A percentile compares a stretch with the other conserved stretches of the same genome.
Conservation (phyloP, 1,140 invertebrate species). For the Drosophila nikananu region DNA sequence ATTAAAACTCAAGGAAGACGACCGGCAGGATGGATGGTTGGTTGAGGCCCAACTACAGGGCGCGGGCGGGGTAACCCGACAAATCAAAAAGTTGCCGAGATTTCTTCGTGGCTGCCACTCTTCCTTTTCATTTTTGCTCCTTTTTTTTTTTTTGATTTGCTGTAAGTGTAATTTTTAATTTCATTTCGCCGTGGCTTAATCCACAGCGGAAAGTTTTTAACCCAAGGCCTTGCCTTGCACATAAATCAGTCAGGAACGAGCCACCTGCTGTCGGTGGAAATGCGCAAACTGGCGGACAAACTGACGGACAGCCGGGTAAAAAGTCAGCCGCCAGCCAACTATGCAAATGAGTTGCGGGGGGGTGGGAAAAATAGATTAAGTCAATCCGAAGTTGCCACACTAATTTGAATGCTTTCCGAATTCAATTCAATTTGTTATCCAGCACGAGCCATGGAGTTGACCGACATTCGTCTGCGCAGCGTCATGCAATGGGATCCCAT, state of each 20-base stretch:
- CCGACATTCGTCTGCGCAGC: slow-evolving; percentile 2
- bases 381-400: slow-evolving; percentile 32
- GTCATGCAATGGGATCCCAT: not conserved
- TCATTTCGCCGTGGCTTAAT: slow-evolving; percentile 37
- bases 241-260: slow-evolving; percentile 42
- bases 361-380: slow-evolving; percentile 8
- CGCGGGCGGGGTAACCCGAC: slow-evolving; percentile 22
- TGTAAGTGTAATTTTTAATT: slow-evolving; percentile 49
- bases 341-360: slow-evolving; percentile 4
- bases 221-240: slow-evolving; percentile 30
- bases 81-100: slow-evolving; percentile 61
- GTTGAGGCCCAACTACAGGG: slow-evolving; percentile 10
- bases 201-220: slow-evolving; percentile 17
- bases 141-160: too few relatives aligned
- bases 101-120: slow-evolving; percentile 22
- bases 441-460: not conserved
- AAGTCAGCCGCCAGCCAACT: slow-evolving; percentile 19
- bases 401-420: slow-evolving; percentile 40
- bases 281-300: slow-evolving; percentile 22
- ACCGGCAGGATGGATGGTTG: not conserved
- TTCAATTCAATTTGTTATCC: slow-evolving; percentile 39
- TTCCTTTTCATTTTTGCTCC: not conserved
- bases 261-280: slow-evolving; percentile 41
- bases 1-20: slow-evolving; percentile 51
- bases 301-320: slow-evolving; percentile 12